phyloP scores from a whole-genome alignment of 2,113 vertebrate genomes.

The Nettapus auritus region DNA sequence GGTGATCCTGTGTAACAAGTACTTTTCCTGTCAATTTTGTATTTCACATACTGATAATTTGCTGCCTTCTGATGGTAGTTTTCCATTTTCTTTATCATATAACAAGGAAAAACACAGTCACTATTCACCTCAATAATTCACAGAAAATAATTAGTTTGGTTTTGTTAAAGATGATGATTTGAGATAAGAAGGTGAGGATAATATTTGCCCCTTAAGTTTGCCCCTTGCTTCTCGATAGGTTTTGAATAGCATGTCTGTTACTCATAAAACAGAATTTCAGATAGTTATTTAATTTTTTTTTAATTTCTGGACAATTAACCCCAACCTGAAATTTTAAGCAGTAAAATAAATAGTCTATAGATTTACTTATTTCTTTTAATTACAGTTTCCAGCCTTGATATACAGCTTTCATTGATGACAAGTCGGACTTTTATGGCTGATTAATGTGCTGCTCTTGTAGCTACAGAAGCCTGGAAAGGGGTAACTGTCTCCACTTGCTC shows the following conservation, averaged over 20 bases:
- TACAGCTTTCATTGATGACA: not conserved
- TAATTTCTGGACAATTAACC: constrained; percentile 13
- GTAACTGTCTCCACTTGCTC: not conserved
- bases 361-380: not conserved
- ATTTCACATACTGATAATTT: not conserved
- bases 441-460: not conserved
- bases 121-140: not conserved
- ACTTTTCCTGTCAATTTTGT: not conserved
- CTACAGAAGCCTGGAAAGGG: not conserved
- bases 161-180: not conserved
- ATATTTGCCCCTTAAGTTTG: not conserved
- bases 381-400: not conserved
- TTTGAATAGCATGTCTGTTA: not conserved
- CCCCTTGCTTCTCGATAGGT: not conserved
- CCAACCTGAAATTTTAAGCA: not conserved
- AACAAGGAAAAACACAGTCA: not conserved
- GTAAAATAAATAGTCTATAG: not conserved
- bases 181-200: not conserved
- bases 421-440: not conserved
- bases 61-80: not conserved
- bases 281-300: not conserved
- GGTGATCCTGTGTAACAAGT: not conserved
- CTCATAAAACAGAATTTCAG: not conserved
- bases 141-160: not conserved
- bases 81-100: not conserved